Percentiles rank a stretch among this genome's conserved stretches.
These are phyloP conservation scores for Bembecia ichneumoniformis DNA, from an alignment of 2,888 invertebrate species.

Conservation along the genomic window DNA sequence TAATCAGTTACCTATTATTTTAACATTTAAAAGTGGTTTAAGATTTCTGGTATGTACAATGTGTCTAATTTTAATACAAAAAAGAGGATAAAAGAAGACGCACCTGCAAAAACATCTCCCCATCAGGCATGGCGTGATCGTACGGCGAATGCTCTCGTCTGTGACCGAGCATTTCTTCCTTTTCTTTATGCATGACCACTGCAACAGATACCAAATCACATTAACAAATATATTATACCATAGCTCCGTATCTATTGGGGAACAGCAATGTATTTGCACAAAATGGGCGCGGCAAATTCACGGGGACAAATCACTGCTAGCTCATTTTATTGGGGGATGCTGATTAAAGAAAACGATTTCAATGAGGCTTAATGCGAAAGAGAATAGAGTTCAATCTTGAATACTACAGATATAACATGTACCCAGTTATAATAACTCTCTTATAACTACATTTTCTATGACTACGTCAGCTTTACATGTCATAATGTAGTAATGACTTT, in stretches of 20 bases:
- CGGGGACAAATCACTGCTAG: slow-evolving; percentile 2
- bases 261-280: background rate
- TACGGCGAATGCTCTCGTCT: slow-evolving; percentile 83
- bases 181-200: slow-evolving; percentile 96
- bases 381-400: background rate
- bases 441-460: background rate
- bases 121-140: slow-evolving; percentile 92
- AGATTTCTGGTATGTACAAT: too few relatives aligned
- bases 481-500: too few relatives aligned
- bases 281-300: background rate
- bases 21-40: too few relatives aligned
- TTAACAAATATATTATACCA: slow-evolving; percentile 7
- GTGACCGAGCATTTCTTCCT: slow-evolving; percentile 84
- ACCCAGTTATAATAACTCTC: too few relatives aligned
- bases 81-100: slow-evolving; percentile 16
- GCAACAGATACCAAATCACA: slow-evolving; percentile 53
- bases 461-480: too few relatives aligned
- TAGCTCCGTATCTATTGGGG: background rate
- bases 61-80: too few relatives aligned
- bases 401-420: background rate
- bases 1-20: too few relatives aligned
- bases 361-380: background rate
- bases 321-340: slow-evolving; percentile 21
- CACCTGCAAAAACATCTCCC: slow-evolving; percentile 96
- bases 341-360: slow-evolving; percentile 8